These are phyloP conservation scores for Gnathochromis pfefferi DNA, from an alignment of 2,113 vertebrate genomes.

Conservation along the genomic window DNA sequence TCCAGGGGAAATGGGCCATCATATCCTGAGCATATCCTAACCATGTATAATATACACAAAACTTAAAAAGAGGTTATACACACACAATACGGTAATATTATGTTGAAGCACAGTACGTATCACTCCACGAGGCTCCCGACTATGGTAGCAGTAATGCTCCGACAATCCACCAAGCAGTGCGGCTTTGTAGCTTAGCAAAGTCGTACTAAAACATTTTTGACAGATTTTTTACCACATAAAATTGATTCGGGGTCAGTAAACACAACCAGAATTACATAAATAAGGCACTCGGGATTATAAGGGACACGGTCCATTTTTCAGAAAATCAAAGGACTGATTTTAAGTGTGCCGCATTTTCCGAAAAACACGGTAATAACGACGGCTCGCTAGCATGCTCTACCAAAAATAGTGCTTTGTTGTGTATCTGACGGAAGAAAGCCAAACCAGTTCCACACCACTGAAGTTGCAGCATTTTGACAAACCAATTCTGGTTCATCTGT, in stretches of 20 bases:
- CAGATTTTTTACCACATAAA: neutral
- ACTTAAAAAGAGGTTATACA: neutral
- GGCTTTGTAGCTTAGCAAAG: neutral
- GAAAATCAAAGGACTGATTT: neutral
- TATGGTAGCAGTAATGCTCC: neutral
- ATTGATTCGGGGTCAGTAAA: accelerated
- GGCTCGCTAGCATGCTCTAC: neutral
- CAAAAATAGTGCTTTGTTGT: neutral
- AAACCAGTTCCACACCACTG: neutral
- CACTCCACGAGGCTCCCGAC: accelerated
- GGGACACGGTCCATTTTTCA: neutral
- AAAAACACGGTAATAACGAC: accelerated
- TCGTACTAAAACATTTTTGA: neutral
- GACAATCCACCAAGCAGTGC: accelerated
- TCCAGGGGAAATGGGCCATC: neutral
- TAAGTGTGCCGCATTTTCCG: accelerated
- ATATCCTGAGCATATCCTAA: neutral
- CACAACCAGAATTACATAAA: neutral
- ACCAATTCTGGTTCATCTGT: neutral
- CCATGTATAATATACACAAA: neutral
- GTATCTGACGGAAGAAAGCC: accelerated
- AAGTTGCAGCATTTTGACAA: accelerated
- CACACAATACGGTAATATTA: neutral
- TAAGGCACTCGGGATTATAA: neutral
- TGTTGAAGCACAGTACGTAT: neutral